Percentiles rank a stretch among this genome's conserved stretches.
Evolutionary conservation across 2,888 invertebrate genomes (phyloP).

Genomic region (Frankliniella fusca): DNA sequence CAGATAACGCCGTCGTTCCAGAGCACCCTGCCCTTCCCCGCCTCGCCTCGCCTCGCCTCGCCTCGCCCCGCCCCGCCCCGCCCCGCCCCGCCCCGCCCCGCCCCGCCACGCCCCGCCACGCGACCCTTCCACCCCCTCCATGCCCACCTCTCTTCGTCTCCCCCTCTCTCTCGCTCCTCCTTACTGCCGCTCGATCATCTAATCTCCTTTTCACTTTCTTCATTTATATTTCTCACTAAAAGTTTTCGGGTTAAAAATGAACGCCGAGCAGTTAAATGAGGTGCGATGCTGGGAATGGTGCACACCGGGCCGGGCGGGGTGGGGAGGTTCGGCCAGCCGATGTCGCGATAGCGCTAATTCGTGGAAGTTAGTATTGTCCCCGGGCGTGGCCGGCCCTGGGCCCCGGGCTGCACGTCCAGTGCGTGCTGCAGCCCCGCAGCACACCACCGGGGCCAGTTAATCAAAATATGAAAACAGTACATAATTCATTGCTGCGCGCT

Average conservation of each 20-base stretch:
- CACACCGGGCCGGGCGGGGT: neutral
- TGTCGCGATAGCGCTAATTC: neutral
- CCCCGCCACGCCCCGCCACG: neutral
- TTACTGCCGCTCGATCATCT: neutral
- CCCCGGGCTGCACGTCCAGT: neutral
- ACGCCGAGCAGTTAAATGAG: no score
- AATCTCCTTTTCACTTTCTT: neutral
- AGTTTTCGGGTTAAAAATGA: no score
- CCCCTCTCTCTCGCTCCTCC: neutral
- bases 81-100: neutral
- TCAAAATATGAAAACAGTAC: constrained; percentile 18
- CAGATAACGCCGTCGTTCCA: neutral
- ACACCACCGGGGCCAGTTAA: neutral
- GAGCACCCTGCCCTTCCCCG: neutral
- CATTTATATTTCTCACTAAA: neutral
- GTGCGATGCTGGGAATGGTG: neutral
- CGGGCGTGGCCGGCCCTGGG: neutral
- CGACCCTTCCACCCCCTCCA: no score
- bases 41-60: constrained; percentile 4
- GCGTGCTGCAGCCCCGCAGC: neutral
- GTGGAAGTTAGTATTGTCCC: neutral
- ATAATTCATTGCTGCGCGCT: neutral
- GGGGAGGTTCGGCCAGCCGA: neutral
- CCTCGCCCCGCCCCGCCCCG: neutral
- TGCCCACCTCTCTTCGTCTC: neutral